phyloP scores from a whole-genome alignment of 2,888 invertebrate species.

The Tachystola acroxantha region DNA sequence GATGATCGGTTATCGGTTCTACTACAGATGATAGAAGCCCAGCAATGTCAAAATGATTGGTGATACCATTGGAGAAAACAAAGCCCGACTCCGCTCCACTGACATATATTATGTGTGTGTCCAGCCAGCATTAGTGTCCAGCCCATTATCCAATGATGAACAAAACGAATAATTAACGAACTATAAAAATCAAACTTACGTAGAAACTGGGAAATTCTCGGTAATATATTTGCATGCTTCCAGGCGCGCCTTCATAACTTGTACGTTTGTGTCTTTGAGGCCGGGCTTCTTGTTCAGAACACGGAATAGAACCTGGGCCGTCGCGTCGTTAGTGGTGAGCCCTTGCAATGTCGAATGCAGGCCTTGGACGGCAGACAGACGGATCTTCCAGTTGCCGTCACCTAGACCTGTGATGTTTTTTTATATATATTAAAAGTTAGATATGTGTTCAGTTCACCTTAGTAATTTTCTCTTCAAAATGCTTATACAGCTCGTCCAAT shows the following conservation, averaged over 20 bases:
- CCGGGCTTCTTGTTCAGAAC: constrained; percentile 91
- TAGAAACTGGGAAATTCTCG: constrained; percentile 84
- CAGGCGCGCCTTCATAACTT: constrained; percentile 89
- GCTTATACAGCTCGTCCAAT: too few relatives aligned
- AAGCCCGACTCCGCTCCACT: too few relatives aligned
- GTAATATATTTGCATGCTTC: constrained; percentile 89
- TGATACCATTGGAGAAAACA: too few relatives aligned
- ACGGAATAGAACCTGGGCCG: constrained; percentile 86
- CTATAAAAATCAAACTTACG: constrained; percentile 61
- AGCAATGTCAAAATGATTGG: too few relatives aligned
- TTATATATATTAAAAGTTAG: not conserved
- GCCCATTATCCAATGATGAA: too few relatives aligned
- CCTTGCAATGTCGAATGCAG: constrained; percentile 80
- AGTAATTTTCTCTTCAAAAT: too few relatives aligned
- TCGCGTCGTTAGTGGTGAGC: constrained; percentile 80
- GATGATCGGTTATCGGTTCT: too few relatives aligned
- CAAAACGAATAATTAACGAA: too few relatives aligned
- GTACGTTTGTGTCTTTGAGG: constrained; percentile 93
- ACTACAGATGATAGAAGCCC: too few relatives aligned
- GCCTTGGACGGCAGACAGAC: constrained; percentile 86
- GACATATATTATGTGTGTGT: too few relatives aligned
- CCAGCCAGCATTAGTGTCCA: too few relatives aligned
- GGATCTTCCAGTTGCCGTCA: constrained; percentile 91
- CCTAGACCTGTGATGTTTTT: constrained; percentile 71
- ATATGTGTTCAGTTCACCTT: too few relatives aligned